A percentile compares a stretch with the other conserved stretches of the same genome.
Evolutionary conservation across 2,113 vertebrate species (phyloP).

Genomic region (Ctenomys sociabilis): DNA sequence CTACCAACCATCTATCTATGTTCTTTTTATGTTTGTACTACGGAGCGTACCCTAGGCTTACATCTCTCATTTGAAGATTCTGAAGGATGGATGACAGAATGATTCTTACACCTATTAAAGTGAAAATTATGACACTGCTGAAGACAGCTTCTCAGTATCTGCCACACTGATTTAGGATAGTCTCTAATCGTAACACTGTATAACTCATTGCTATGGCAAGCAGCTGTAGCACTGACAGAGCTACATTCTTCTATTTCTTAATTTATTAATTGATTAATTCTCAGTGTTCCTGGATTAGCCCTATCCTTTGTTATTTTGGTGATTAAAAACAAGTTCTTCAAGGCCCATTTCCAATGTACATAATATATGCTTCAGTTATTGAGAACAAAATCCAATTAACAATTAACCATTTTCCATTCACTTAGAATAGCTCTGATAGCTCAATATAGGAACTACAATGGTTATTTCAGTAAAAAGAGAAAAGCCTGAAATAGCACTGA

Average conservation of each 20-base stretch:
- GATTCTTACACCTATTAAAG: slow-evolving; percentile 67
- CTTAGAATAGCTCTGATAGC: neutral
- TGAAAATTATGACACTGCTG: slow-evolving; percentile 63
- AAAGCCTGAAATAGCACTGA: slow-evolving; percentile 64
- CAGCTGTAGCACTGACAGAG: neutral
- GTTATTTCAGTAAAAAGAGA: slow-evolving; percentile 61
- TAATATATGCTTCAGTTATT: neutral
- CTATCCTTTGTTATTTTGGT: neutral
- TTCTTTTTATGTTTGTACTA: slow-evolving; percentile 14
- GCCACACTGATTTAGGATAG: slow-evolving; percentile 50
- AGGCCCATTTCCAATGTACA: neutral
- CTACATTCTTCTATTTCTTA: slow-evolving; percentile 4
- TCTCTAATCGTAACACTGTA: neutral
- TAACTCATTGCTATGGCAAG: slow-evolving; percentile 21
- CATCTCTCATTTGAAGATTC: slow-evolving; percentile 57
- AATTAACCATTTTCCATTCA: neutral
- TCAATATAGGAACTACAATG: slow-evolving; percentile 39
- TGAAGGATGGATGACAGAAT: slow-evolving; percentile 52
- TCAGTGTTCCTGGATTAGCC: neutral
- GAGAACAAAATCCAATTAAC: neutral
- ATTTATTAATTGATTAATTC: slow-evolving; percentile 30
- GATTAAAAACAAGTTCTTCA: neutral
- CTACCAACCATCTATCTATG: too few relatives aligned
- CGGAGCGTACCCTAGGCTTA: slow-evolving; percentile 55
- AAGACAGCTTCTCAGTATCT: slow-evolving; percentile 53